A percentile compares a stretch with the other conserved stretches of the same genome.
Conservation (phyloP, 2,113 vertebrate species). For the Microcebus lehilahytsara region DNA sequence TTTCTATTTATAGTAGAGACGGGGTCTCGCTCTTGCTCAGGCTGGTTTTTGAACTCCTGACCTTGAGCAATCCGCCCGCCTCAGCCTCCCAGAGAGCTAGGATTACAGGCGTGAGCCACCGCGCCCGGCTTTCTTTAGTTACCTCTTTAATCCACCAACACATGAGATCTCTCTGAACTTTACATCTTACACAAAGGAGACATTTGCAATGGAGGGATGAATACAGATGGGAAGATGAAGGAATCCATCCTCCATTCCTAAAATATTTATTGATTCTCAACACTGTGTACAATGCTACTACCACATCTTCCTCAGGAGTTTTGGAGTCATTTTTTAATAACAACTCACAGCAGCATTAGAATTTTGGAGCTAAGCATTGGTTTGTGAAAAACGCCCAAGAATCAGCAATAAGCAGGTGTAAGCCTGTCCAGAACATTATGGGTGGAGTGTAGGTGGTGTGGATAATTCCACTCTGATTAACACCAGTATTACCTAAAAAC, state of each 20-base stretch:
- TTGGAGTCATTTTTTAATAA: background rate
- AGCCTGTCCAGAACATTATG: background rate
- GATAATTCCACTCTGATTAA: conserved; percentile 9
- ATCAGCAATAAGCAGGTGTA: background rate
- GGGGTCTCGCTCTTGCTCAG: too few relatives aligned
- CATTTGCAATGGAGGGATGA: background rate
- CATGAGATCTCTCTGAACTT: background rate
- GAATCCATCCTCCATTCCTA: background rate
- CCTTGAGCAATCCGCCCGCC: too few relatives aligned
- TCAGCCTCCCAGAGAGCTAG: too few relatives aligned
- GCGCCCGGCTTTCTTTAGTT: background rate
- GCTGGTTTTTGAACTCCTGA: too few relatives aligned
- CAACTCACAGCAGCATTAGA: background rate
- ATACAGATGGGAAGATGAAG: background rate
- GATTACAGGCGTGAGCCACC: too few relatives aligned
- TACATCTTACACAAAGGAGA: background rate
- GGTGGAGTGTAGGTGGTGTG: background rate
- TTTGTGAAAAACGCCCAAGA: conserved; percentile 25
- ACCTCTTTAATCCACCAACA: background rate
- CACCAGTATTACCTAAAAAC: background rate
- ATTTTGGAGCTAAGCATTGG: background rate
- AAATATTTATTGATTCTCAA: background rate
- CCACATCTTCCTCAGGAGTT: background rate
- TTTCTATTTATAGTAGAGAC: too few relatives aligned
- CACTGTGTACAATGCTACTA: background rate